phyloP scores from a whole-genome alignment of 1,140 invertebrate species.

The Brachionus asplanchnoidis region DNA sequence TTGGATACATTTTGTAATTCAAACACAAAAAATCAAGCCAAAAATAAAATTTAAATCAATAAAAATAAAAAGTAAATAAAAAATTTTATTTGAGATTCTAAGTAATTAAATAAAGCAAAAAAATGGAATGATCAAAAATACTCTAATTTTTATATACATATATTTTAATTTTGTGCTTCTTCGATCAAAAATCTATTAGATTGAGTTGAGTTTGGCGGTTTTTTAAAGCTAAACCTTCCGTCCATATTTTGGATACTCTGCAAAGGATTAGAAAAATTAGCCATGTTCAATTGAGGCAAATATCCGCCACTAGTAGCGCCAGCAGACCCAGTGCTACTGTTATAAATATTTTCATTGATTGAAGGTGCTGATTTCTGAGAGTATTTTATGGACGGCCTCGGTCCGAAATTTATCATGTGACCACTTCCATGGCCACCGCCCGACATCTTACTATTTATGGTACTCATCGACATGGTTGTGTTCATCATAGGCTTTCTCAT shows the following conservation, averaged over 20 bases:
- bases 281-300: background rate
- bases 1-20: too few relatives aligned
- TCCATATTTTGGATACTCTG: constrained; percentile 29
- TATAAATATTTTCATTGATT: background rate
- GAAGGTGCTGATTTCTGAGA: constrained; percentile 8
- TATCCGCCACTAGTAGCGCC: background rate
- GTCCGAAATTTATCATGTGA: constrained; percentile 39
- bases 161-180: constrained; percentile 10
- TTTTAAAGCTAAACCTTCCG: constrained; percentile 37
- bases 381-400: background rate
- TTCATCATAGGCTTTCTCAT: constrained; percentile 41
- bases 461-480: constrained; percentile 39
- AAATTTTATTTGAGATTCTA: background rate
- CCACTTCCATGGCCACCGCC: constrained; percentile 10
- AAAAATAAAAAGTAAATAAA: background rate
- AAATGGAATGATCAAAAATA: background rate
- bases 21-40: too few relatives aligned
- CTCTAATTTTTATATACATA: background rate
- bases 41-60: background rate
- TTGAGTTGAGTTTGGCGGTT: background rate
- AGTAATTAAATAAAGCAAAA: background rate
- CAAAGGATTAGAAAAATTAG: constrained; percentile 24
- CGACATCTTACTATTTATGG: constrained; percentile 36
- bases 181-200: constrained; percentile 23
- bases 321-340: background rate